Evolutionary conservation across 92 coral and sea anemone species (phyloP).

Genomic region (Actinernus sp.): DNA sequence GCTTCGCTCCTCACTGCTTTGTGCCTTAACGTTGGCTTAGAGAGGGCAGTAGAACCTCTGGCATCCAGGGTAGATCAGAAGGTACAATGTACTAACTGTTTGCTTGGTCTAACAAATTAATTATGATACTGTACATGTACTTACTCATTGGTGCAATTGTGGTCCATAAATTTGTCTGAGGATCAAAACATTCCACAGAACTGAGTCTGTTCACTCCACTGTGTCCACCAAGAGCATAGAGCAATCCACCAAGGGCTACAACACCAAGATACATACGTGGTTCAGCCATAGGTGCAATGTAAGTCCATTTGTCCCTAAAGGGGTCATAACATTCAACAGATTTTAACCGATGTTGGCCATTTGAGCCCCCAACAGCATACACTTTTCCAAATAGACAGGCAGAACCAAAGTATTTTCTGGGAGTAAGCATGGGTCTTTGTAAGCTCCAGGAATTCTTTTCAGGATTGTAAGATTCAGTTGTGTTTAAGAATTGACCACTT

Average conservation of each 20-base stretch:
- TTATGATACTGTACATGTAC: too few relatives aligned
- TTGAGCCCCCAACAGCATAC: conserved; percentile 93
- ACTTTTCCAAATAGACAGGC: conserved; percentile 82
- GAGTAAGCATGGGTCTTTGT: conserved; percentile 71
- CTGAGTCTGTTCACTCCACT: conserved; percentile 78
- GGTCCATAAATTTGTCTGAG: conserved; percentile 89
- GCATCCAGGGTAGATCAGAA: too few relatives aligned
- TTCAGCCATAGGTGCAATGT: conserved; percentile 69
- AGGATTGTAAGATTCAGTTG: conserved; percentile 74
- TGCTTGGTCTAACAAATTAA: too few relatives aligned
- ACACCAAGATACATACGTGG: conserved; percentile 95
- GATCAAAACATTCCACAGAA: conserved; percentile 95
- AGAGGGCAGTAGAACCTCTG: too few relatives aligned
- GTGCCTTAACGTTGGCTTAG: too few relatives aligned
- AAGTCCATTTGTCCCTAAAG: conserved; percentile 69
- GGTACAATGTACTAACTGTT: too few relatives aligned
- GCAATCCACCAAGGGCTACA: conserved; percentile 79
- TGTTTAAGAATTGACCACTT: conserved; percentile 70
- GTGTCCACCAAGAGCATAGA: conserved; percentile 98
- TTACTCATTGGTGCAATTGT: conserved; percentile 85
- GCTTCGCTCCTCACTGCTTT: too few relatives aligned
- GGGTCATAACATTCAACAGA: conserved; percentile 93
- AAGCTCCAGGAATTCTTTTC: conserved; percentile 79
- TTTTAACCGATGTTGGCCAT: conserved; percentile 74
- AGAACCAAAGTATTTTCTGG: conserved; percentile 95